Evolutionary conservation across 2,113 vertebrate genomes (phyloP), one percentile per base, ranked within the genome.

Genomic region (Salvelinus namaycush): DNA sequence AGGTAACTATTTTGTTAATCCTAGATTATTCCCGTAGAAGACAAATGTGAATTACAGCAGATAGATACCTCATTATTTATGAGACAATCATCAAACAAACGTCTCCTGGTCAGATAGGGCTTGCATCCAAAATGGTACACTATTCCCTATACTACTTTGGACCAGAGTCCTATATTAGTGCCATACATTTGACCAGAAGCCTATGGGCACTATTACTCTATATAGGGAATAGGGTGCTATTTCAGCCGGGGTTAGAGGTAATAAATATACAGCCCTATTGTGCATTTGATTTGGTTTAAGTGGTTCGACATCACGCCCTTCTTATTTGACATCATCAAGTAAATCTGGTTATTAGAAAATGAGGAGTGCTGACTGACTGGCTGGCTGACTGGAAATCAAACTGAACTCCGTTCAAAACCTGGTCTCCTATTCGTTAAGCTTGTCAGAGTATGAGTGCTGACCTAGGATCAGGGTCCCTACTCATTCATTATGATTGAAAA

Each of bases 221-320:
- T 81, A 83, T 75, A 54, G 79, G 76, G 69, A 88, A 73, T 80
- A 85, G 75, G 83, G 73, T 85, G 75, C 85, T 78, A 84, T 77
- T 86, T 72, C 79, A 84, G 80, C 83, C 79, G 54, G 74, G 82
- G 83, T 87, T 81, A 88, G 87, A 86, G 77, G 85, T 85, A 82
- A 81, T 87, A 14, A 54, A 18, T 88, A 86, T 87, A 89, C 88
- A 90, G 87, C 83, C 49, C 51, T 75, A 84, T 91, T 90, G 89
- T 91, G 90, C 89, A 89, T 90, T 89, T 51, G 80, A 91, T 93
- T 93, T 92, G 91, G 91, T 93, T 86, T 83, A 81, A 88, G 83
- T 89, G 86, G 81, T 91, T 84, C 80, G 16, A 18, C 51, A 54
- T 73, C 86, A 88, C 88, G 90, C 91, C 92, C 91, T 93, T 92